Percentiles rank a stretch among this genome's conserved stretches.
phyloP scores from a whole-genome alignment of 1,140 invertebrate genomes.

The Maconellicoccus hirsutus region DNA sequence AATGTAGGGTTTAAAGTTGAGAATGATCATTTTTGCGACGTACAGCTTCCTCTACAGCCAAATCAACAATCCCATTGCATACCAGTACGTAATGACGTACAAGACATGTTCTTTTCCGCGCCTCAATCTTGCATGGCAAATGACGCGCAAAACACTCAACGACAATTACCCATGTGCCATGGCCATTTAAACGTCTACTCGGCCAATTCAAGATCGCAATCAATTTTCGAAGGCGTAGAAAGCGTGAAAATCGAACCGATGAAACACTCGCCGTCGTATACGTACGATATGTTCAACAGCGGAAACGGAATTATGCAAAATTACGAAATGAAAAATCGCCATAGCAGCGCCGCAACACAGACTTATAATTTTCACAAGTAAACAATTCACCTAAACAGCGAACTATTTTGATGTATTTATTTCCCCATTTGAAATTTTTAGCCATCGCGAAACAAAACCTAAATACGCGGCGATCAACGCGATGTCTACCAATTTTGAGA shows the following conservation, averaged over 20 bases:
- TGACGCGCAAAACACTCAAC: neutral
- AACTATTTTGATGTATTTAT: no score
- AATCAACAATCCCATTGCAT: constrained; percentile 21
- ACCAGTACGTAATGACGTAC: neutral
- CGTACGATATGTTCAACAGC: neutral
- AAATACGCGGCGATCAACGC: neutral
- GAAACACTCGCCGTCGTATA: neutral
- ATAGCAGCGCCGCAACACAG: neutral
- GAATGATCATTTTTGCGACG: constrained; percentile 48
- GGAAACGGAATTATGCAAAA: neutral
- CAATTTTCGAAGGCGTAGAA: neutral
- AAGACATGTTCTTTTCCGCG: neutral
- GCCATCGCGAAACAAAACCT: neutral
- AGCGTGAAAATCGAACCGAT: neutral
- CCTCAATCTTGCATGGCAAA: neutral
- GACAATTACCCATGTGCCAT: neutral
- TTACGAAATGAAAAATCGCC: neutral
- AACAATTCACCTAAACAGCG: neutral
- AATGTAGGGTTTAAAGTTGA: constrained; percentile 34
- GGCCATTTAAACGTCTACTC: neutral
- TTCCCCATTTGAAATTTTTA: neutral
- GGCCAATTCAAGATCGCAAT: neutral
- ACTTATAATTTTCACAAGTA: neutral
- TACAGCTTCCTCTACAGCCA: constrained; percentile 24
- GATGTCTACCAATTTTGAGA: neutral